A percentile compares a stretch with the other conserved stretches of the same genome.
Conservation (phyloP, 2,888 invertebrate genomes). For the Volucella inflata region DNA sequence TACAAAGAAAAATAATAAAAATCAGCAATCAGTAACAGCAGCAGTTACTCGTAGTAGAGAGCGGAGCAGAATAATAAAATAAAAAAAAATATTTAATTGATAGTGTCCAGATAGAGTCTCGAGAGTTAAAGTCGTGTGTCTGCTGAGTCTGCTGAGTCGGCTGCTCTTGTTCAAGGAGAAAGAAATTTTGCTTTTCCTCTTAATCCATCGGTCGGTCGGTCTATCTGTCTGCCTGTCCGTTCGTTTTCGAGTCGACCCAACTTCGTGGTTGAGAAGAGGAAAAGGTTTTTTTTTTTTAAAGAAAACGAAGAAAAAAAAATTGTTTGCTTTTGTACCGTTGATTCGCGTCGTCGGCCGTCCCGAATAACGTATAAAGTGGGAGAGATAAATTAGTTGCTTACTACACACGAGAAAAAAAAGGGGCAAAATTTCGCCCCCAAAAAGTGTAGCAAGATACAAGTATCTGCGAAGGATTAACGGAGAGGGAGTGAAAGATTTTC, state of each 20-base stretch:
- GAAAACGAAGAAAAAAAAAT: conserved; percentile 26
- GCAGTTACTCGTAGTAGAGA: too few relatives aligned
- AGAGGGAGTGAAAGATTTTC: conserved; percentile 36
- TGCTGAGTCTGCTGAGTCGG: conserved; percentile 55
- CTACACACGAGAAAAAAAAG: conserved; percentile 28
- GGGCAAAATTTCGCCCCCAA: conserved; percentile 11
- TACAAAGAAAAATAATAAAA: conserved; percentile 13
- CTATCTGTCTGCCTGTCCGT: conserved; percentile 4
- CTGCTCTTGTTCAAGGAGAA: conserved; percentile 70
- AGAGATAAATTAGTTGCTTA: conserved; percentile 68
- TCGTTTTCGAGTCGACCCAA: conserved; percentile 7
- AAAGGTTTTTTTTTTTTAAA: conserved; percentile 25
- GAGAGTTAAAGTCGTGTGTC: conserved; percentile 34
- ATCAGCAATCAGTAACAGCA: not conserved
- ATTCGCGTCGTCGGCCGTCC: conserved; percentile 56
- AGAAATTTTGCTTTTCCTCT: conserved; percentile 61
- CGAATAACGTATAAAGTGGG: conserved; percentile 72
- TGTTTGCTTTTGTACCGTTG: conserved; percentile 62
- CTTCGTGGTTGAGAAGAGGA: conserved; percentile 11
- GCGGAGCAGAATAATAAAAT: not conserved
- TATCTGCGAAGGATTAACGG: conserved; percentile 55
- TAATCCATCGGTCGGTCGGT: conserved; percentile 14
- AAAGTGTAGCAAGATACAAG: conserved; percentile 53
- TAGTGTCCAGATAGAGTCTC: conserved; percentile 28
- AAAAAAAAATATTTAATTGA: conserved; percentile 59